Evolutionary conservation across 1,140 invertebrate species (phyloP), one percentile per base, ranked within the genome.

Genomic region (Archegozetes longisetosus): DNA sequence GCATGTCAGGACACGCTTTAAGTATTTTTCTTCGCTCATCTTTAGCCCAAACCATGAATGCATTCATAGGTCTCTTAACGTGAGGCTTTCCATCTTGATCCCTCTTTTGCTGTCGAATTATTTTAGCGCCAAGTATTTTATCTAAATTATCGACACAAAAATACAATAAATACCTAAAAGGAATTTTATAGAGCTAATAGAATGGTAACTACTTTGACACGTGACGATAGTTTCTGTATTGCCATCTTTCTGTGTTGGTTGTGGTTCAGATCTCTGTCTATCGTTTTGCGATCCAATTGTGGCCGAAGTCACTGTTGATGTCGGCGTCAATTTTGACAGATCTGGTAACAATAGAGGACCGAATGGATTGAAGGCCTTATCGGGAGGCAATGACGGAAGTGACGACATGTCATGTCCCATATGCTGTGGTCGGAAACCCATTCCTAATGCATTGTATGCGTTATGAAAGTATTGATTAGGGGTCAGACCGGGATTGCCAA

Each of bases 1-100:
- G 96, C 96, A 99, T 99, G 70, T 99, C 96, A 0, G 96, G 96
- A 73, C 92, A 98, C 0, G 91, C 91, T 71, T 98, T 98, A 0
- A 98, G 79, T 67, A 99, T 95, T 75, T 98, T 98, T 56, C 93
- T 78, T 61, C 95, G 79, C 67, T 98, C 95, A 69, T 98, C 95
- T 71, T 94, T 90, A 0, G 92, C 92, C 92, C 92, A 97, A 4
- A 96, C 91, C 92, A 95, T 95, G 71, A 95, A 98, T 0, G 95
- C 96, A 72, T 99, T 99, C 92, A 98, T 97, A 17, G 96, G 96
- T 68, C 96, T 78, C 68, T 99, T 99, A 68, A 99, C 93, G 75
- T 98, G 95, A n/a, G 88, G 89, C 71, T 90, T 92, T 58, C 80
- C 84, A 60, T 88, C 83, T 49, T 79, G 78, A 65, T 88, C 85